Conservation (phyloP, 2,888 invertebrate species). For the Heliconius charithonia region DNA sequence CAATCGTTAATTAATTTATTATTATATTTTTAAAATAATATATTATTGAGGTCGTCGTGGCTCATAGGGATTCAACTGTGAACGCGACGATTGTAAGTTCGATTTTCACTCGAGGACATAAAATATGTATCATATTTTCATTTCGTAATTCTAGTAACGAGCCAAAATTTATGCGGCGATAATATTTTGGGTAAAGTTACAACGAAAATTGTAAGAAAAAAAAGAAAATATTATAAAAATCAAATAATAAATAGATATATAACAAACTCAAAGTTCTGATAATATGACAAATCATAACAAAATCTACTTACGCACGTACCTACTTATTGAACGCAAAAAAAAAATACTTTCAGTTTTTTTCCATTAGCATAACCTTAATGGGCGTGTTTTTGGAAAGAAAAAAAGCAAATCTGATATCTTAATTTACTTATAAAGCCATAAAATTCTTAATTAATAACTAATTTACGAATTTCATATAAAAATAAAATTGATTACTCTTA, state of each 20-base stretch:
- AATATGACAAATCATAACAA: background rate
- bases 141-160: background rate
- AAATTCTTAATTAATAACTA: slow-evolving; percentile 19
- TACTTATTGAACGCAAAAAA: background rate
- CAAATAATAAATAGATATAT: background rate
- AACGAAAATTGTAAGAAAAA: background rate
- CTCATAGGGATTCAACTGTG: too few relatives aligned
- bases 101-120: too few relatives aligned
- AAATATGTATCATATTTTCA: background rate
- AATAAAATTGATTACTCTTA: background rate
- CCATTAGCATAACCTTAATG: background rate
- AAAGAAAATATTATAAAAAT: background rate
- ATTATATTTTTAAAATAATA: too few relatives aligned
- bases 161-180: background rate
- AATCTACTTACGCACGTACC: background rate
- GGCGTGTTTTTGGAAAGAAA: background rate
- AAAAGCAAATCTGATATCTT: slow-evolving; percentile 5
- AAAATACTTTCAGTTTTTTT: slow-evolving; percentile 1
- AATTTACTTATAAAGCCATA: slow-evolving; percentile 17
- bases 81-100: too few relatives aligned
- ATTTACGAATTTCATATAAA: slow-evolving; percentile 1
- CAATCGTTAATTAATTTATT: too few relatives aligned
- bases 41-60: too few relatives aligned
- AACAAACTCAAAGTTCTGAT: background rate
- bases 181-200: background rate